These are phyloP conservation scores for Falco naumanni DNA, from an alignment of 2,797 vertebrate genomes.

Conservation along the genomic window DNA sequence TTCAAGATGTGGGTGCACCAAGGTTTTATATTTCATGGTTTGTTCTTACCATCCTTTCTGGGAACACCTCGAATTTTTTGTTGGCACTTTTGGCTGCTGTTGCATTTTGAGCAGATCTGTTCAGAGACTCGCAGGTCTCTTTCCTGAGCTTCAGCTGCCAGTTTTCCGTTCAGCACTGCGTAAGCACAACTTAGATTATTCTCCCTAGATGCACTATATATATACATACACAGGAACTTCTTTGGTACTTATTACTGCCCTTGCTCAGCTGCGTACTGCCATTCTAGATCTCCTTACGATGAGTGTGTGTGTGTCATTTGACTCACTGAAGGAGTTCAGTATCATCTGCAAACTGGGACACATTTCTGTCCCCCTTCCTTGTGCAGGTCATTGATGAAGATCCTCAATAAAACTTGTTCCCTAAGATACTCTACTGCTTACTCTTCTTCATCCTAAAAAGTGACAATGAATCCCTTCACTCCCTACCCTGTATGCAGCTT, in stretches of 20 bases:
- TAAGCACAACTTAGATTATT: neutral
- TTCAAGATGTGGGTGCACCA: neutral
- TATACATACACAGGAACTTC: neutral
- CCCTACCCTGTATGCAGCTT: neutral
- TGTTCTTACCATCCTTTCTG: neutral
- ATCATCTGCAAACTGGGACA: neutral
- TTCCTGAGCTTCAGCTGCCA: neutral
- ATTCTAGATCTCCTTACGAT: neutral
- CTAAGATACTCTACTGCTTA: neutral
- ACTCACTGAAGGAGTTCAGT: neutral
- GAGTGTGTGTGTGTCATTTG: neutral
- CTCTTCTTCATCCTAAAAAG: neutral
- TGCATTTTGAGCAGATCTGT: neutral
- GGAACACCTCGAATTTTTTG: neutral
- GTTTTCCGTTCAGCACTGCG: neutral
- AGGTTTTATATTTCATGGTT: neutral
- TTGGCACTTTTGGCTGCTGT: neutral
- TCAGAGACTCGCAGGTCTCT: neutral
- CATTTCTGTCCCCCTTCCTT: neutral
- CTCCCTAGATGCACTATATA: neutral
- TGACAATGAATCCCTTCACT: neutral
- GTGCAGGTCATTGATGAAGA: neutral
- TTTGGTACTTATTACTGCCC: neutral
- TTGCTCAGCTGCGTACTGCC: neutral
- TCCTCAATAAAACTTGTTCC: neutral